Conservation (phyloP, 2,797 vertebrate species). For the Pseudocheirus occidentalis region DNA sequence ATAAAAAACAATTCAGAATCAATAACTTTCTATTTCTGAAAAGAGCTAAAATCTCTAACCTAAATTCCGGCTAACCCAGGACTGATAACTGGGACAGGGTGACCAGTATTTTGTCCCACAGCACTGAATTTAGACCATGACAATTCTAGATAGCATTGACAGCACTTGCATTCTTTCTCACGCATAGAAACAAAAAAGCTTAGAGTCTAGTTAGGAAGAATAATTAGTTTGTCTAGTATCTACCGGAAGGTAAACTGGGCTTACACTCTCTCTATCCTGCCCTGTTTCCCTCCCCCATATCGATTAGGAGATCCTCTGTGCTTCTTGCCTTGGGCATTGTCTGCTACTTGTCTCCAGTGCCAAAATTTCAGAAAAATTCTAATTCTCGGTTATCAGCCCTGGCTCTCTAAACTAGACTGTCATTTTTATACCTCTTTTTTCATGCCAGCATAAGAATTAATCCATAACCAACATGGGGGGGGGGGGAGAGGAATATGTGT, state of each 20-base stretch:
- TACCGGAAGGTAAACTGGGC: not conserved
- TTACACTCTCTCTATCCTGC: not conserved
- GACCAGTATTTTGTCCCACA: not conserved
- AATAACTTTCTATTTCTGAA: not conserved
- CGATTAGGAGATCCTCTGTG: not conserved
- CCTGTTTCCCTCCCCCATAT: not conserved
- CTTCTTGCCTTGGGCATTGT: not conserved
- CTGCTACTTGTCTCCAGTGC: not conserved
- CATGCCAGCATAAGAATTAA: not conserved
- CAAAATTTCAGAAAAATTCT: not conserved
- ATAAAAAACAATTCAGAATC: not conserved
- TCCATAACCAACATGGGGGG: not conserved
- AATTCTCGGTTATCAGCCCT: not conserved
- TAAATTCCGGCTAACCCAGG: not conserved
- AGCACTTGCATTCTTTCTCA: not conserved
- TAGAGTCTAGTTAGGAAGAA: not conserved
- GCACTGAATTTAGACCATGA: not conserved
- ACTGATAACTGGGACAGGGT: not conserved
- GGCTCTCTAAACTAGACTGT: not conserved
- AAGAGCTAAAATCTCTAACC: not conserved
- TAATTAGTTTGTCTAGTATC: not conserved
- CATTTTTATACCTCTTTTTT: not conserved
- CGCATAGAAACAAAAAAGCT: not conserved
- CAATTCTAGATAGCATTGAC: not conserved
- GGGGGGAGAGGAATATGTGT: too few species aligned